Evolutionary conservation across 2,113 vertebrate species (phyloP).

Genomic region (Ivindomyrus marchei): DNA sequence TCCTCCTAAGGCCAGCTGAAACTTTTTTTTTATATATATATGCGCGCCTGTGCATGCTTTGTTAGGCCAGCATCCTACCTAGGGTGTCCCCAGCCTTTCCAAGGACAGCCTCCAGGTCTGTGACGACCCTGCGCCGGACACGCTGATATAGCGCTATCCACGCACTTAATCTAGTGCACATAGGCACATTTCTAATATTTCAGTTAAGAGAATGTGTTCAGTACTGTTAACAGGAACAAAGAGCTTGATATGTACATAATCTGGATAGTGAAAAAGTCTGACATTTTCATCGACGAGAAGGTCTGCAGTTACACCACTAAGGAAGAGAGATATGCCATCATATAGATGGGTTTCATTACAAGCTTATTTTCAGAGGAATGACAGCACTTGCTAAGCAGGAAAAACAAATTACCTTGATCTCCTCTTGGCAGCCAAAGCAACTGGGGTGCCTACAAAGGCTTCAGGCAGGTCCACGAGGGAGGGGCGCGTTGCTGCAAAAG

Average conservation of each 20-base stretch:
- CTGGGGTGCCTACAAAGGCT: constrained; percentile 80
- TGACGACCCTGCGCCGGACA: not conserved
- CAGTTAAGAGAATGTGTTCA: not conserved
- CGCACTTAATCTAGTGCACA: not conserved
- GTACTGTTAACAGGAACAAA: not conserved
- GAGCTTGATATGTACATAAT: not conserved
- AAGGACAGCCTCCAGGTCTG: not conserved
- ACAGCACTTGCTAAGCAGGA: not conserved
- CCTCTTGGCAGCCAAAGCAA: constrained; percentile 65
- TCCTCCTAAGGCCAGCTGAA: not conserved
- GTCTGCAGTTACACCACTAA: not conserved
- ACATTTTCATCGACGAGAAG: not conserved
- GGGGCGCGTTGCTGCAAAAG: constrained; percentile 29
- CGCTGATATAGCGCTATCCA: not conserved
- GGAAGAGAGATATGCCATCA: not conserved
- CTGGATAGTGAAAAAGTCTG: not conserved
- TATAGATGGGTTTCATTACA: not conserved
- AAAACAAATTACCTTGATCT: constrained; percentile 70
- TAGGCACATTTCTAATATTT: not conserved
- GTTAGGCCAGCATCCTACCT: not conserved
- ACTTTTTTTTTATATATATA: not conserved
- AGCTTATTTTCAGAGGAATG: not conserved
- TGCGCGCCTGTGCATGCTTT: not conserved
- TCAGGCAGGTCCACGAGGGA: constrained; percentile 50
- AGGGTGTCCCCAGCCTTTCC: not conserved